Conservation (phyloP, 2,888 invertebrate species). For the Hydraecia micacea region DNA sequence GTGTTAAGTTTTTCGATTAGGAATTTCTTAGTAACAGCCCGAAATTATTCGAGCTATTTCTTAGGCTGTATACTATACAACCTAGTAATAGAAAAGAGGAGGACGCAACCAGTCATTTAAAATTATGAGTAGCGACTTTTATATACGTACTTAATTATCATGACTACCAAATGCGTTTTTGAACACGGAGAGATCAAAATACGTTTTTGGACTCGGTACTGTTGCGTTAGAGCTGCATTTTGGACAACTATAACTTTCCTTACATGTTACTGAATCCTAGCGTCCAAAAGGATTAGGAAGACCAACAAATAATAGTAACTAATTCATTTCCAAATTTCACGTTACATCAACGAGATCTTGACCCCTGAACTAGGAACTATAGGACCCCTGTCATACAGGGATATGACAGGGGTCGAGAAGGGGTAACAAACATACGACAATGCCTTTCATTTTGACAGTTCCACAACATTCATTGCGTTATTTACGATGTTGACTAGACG, state of each 20-base stretch:
- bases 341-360: too few species aligned
- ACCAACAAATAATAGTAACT: not conserved
- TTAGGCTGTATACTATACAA: not conserved
- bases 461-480: not conserved
- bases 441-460: not conserved
- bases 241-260: not conserved
- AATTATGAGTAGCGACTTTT: not conserved
- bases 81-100: not conserved
- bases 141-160: not conserved
- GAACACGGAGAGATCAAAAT: not conserved
- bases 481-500: too few species aligned
- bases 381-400: too few species aligned
- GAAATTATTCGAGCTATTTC: too few species aligned
- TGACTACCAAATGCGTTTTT: slow-evolving; percentile 6
- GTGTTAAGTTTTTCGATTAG: too few species aligned
- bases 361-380: too few species aligned
- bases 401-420: too few species aligned
- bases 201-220: not conserved
- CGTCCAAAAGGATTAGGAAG: not conserved
- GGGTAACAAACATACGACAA: too few species aligned
- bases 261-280: not conserved
- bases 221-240: not conserved
- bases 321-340: too few species aligned
- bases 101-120: not conserved
- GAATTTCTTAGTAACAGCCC: too few species aligned